Conservation (phyloP, 2,888 invertebrate species). For the Synanthedon tipuliformis region DNA sequence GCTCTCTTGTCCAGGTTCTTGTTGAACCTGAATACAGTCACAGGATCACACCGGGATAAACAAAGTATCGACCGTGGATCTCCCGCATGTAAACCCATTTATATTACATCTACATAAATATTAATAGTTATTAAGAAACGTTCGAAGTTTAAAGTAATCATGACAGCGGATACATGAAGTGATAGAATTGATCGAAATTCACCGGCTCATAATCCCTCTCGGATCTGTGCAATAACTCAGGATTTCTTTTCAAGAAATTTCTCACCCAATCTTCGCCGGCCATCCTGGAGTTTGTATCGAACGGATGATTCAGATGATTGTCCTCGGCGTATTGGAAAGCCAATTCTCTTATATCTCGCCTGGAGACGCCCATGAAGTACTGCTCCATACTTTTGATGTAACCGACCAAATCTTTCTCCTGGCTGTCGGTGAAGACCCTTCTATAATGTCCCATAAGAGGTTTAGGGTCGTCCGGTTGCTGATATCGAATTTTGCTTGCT, state of each 20-base stretch:
- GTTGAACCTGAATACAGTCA: too few relatives aligned
- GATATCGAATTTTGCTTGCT: conserved; percentile 60
- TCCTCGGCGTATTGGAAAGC: conserved; percentile 65
- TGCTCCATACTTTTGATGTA: conserved; percentile 66
- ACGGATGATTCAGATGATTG: conserved; percentile 53
- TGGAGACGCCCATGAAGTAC: conserved; percentile 60
- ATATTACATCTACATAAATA: too few relatives aligned
- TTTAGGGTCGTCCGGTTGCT: conserved; percentile 52
- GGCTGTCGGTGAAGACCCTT: conserved; percentile 59
- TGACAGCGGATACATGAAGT: conserved; percentile 62
- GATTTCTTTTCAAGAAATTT: conserved; percentile 61
- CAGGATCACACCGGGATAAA: not conserved
- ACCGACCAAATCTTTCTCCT: conserved; percentile 60
- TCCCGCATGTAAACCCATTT: too few relatives aligned
- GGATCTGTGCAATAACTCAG: conserved; percentile 48
- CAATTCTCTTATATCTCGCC: conserved; percentile 57
- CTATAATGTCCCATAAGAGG: conserved; percentile 63
- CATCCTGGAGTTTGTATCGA: conserved; percentile 59
- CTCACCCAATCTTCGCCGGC: conserved; percentile 66
- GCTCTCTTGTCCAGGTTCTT: too few relatives aligned
- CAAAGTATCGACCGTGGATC: not conserved
- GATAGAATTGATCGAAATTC: conserved; percentile 64
- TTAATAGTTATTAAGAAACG: too few relatives aligned
- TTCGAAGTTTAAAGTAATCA: conserved; percentile 27
- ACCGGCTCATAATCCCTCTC: conserved; percentile 55